Conservation (phyloP, 2,797 vertebrate species). For the Lithobates sylvaticus region DNA sequence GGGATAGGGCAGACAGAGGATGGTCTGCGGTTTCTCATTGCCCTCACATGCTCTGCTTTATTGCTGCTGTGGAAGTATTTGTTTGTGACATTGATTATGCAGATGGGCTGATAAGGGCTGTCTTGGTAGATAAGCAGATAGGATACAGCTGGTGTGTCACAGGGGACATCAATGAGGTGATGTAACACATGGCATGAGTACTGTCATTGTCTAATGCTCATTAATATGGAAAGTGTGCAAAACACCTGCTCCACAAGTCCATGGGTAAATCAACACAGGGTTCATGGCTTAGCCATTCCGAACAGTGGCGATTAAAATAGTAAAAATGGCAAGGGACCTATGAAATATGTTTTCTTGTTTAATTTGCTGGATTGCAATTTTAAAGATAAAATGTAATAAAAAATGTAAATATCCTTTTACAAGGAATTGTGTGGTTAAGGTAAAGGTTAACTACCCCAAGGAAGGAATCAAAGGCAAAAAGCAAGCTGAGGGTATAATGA, state of each 20-base stretch:
- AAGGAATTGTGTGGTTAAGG: neutral
- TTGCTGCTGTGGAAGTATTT: conserved; percentile 12
- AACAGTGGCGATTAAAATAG: neutral
- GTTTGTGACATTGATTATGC: conserved; percentile 44
- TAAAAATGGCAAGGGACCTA: neutral
- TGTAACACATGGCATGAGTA: conserved; percentile 11
- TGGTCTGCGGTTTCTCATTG: conserved; percentile 21
- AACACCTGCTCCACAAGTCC: conserved; percentile 5
- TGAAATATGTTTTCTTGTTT: neutral
- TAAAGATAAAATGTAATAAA: neutral
- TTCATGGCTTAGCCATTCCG: neutral
- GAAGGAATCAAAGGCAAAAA: neutral
- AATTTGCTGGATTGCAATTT: neutral
- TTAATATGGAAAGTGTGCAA: conserved; percentile 1
- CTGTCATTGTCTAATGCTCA: conserved; percentile 15
- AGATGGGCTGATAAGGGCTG: conserved; percentile 7
- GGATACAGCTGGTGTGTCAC: conserved; percentile 8
- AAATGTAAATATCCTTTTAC: neutral
- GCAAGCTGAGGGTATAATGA: no score
- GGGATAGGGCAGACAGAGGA: neutral
- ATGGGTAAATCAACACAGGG: neutral
- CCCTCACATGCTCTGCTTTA: conserved; percentile 12
- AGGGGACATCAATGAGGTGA: conserved; percentile 21
- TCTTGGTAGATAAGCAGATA: conserved; percentile 13
- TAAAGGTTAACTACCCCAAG: no score